Evolutionary conservation across 2,113 vertebrate species (phyloP), one percentile per base, ranked within the genome.

Genomic region (Emydocephalus ijimae): DNA sequence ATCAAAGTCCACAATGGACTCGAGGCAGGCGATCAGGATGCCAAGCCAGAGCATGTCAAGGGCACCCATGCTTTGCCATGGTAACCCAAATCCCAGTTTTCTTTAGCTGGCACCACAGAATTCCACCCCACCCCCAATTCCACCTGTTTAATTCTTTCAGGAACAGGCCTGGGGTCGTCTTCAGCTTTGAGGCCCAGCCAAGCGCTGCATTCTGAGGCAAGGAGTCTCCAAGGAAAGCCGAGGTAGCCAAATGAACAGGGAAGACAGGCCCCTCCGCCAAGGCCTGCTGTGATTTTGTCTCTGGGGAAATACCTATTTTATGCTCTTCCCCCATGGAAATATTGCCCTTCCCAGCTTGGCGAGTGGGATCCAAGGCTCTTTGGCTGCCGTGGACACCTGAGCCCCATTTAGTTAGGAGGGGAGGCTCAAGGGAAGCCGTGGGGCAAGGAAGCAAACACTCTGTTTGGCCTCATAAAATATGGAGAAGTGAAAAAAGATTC

Each of bases 101-200:
- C 0, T 3, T 2, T 50, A 0, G 55, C 74, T 23, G 55, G 54
- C 0, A 48, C 43, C 45, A 45, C 43, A 50, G 45, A 29, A 12
- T 24, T 11, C 93, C 54, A 0, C 91, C 1, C 88, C 1, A 2
- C 0, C 91, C 1, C 2, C 88, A 18, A 50, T 7, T 56, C 55
- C 0, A 0, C 20, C 5, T 1, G 23, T 4, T 50, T 59, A 24
- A 24, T 59, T 24, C 6, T 23, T 0, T 54, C 0, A 86, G 14
- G 56, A 39, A 57, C 29, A 57, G 9, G 61, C 85, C 34, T 90
- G 11, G 50, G 8, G 69, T 34, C 2, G 5, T 29, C n/a, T 5
- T n/a, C 3, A 88, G 59, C 48, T 43, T 43, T 20, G 48, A 24
- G 1, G 21, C n/a, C 55, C 64, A 74, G 64, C 64, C 5, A 14